Evolutionary conservation across 2,888 invertebrate genomes (phyloP).

Genomic region (Phengaris arion): DNA sequence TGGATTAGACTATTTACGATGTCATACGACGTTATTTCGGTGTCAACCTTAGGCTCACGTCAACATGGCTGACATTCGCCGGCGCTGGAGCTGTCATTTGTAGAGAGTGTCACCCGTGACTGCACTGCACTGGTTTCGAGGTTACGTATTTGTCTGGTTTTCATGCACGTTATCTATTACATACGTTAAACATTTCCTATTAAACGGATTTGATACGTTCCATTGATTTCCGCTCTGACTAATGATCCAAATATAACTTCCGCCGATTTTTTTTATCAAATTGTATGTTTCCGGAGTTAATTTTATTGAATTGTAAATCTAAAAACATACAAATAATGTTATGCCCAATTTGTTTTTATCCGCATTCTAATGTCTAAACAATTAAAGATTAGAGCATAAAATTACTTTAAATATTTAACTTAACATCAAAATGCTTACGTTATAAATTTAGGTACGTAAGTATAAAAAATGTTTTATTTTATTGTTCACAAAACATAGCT

Average conservation of each 20-base stretch:
- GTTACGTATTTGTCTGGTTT: background rate
- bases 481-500: background rate
- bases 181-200: slow-evolving; percentile 14
- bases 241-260: slow-evolving; percentile 26
- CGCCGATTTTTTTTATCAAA: background rate
- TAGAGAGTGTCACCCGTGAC: too few relatives aligned
- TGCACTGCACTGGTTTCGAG: background rate
- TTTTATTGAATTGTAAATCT: slow-evolving; percentile 9
- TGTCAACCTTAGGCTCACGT: too few relatives aligned
- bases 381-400: too few relatives aligned
- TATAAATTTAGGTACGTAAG: too few relatives aligned
- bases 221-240: slow-evolving; percentile 17
- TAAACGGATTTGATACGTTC: slow-evolving; percentile 16
- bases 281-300: background rate
- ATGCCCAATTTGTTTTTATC: background rate
- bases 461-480: background rate
- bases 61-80: too few relatives aligned
- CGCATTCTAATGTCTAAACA: background rate
- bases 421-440: too few relatives aligned
- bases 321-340: background rate
- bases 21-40: too few relatives aligned
- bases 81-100: too few relatives aligned
- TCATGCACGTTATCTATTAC: slow-evolving; percentile 5
- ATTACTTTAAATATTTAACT: too few relatives aligned
- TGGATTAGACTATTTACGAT: too few relatives aligned